Evolutionary conservation across 2,113 vertebrate genomes (phyloP), one percentile per base, ranked within the genome.

Genomic region (Otolemur garnettii): DNA sequence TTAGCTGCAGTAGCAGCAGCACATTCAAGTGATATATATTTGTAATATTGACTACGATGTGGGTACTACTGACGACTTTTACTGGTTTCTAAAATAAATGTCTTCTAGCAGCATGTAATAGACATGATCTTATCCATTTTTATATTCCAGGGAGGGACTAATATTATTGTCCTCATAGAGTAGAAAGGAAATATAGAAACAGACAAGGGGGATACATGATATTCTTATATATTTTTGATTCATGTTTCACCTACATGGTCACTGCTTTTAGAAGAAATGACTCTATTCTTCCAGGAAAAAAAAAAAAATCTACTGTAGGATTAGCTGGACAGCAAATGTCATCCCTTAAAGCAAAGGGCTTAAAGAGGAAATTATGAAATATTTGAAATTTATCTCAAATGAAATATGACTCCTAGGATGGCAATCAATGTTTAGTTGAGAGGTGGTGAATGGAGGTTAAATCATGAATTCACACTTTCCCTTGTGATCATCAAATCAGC

Each of bases 381-480:
- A 86, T 86, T 96, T 97, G 96, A 97, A 91, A 94, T 96, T 97
- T 92, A 75, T 96, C 62, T 95, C 90, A 84, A 97, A 94, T 96
- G 93, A 97, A 96, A 97, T 97, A 93, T 90, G 81, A 94, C 64
- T 96, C 22, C 72, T 94, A 55, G 50, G 45, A 84, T 90, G 84
- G 60, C 18, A 22, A 97, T 98, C 93, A 96, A 96, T 96, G 97
- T 96, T 96, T 87, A 94, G 89, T 81, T 96, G 97, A 95, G 92
- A 97, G 96, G 79, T 71, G 84, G 96, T 87, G 86, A 97, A 94
- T 96, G 93, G 91, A 94, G 93, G 96, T 98, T 97, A 96, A 97
- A 96, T 97, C 95, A 96, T 87, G 95, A 97, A 97, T 97, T 97
- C 96, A 95, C 96, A 98, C 97, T 97, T 97, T 96, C 93, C 89